Base-by-base conservation (phyloP, 1,140 invertebrate species). In the Brachionus calyciflorus region DNA sequence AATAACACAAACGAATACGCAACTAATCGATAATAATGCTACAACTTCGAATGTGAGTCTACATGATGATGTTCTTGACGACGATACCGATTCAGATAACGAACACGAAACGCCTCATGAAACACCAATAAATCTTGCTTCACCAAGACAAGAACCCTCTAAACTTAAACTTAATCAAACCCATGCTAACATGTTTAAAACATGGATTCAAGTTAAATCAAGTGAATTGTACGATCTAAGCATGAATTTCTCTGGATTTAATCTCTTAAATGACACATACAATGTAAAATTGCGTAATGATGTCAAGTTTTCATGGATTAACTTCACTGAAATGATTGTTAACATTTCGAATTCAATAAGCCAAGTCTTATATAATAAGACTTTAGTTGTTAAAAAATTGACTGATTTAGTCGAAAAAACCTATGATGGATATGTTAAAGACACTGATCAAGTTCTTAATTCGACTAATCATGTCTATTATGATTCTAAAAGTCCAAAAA, bases 271-370 rank as follows among this genome's bases (percentile, higher is more conserved):
- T 49, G 17, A 73, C 4, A 73, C 69, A 4, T 73, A 73, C 26
- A 51, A 73, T 12, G 10, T 55, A 1, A 44, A 73, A 6, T 55
- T 73, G 69, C 28, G 51, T 0, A 33, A 49, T 12, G 69, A 73
- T 26, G 69, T 46, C 21, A 49, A 55, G 19, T 73, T 73, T 33
- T 49, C 69, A 7, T 73, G 69, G 69, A 73, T 73, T 21, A 73
- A 73, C 14, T 73, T 73, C 24, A 73, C 69, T 37, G 30, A 73
- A 51, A 73, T 73, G 69, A 73, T 73, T 26, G 51, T 73, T 7
- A 73, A 73, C 69, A 73, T 73, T 12, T 73, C 69, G 10, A 51
- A 28, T 5, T 51, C 69, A 41, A 30, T 73, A 1, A 73, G 69
- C n/a, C 21, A 73, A 6, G 69, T 73, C 28, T 40, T 73, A 21